Evolutionary conservation across 2,888 invertebrate species (phyloP).

Genomic region (Hartigia nigra): DNA sequence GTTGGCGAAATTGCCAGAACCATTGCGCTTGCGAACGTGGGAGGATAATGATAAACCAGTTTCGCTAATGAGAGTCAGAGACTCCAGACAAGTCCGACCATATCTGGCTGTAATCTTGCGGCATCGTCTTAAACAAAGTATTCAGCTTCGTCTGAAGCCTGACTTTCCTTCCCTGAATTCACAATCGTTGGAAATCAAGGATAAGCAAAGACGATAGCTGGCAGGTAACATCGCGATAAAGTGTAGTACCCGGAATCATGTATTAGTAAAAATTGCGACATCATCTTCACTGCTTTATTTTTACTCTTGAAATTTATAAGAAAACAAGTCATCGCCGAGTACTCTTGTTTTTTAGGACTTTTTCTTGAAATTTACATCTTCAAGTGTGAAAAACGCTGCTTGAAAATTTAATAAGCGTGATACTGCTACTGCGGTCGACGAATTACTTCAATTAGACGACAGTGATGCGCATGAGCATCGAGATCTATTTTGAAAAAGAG

Average conservation of each 20-base stretch:
- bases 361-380: too few relatives aligned
- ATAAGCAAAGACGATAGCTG: background rate
- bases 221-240: background rate
- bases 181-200: background rate
- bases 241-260: background rate
- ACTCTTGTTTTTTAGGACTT: background rate
- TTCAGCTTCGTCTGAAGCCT: background rate
- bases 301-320: background rate
- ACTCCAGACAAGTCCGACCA: slow-evolving; percentile 10
- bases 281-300: background rate
- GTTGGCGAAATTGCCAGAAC: slow-evolving; percentile 7
- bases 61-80: slow-evolving; percentile 38
- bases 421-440: background rate
- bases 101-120: background rate
- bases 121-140: background rate
- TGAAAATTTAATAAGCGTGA: background rate
- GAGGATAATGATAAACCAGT: slow-evolving; percentile 41
- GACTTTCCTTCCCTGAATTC: background rate
- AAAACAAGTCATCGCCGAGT: too few relatives aligned
- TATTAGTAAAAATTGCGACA: background rate
- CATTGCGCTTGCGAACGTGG: slow-evolving; percentile 9
- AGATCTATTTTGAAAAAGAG: background rate
- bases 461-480: background rate
- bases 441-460: background rate
- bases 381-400: too few relatives aligned